Percentiles rank a stretch among this genome's conserved stretches.
phyloP scores from a whole-genome alignment of 2,113 vertebrate genomes.

The Nycticebus coucang region DNA sequence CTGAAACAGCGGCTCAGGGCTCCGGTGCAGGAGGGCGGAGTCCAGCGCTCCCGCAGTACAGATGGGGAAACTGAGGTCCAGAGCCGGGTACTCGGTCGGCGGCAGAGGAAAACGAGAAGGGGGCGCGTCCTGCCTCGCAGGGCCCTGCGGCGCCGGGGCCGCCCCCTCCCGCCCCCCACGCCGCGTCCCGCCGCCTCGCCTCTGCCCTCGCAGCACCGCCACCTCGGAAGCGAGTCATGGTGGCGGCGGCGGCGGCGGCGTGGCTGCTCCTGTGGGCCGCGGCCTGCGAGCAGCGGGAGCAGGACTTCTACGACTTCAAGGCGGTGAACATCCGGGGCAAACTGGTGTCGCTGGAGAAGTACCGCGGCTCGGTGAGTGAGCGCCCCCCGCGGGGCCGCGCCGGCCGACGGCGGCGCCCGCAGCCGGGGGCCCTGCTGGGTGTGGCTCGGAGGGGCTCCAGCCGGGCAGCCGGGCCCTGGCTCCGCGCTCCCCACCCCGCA shows the following conservation, averaged over 20 bases:
- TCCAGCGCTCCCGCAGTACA: too few relatives aligned
- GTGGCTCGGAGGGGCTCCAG: neutral
- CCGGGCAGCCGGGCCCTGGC: neutral
- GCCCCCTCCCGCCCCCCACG: constrained; percentile 64
- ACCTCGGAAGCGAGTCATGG: constrained; percentile 63
- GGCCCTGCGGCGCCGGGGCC: constrained; percentile 10
- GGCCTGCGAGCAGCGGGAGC: constrained; percentile 85
- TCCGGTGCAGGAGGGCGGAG: neutral
- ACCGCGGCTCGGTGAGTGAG: constrained; percentile 97
- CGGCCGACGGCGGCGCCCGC: neutral
- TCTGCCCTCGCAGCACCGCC: constrained; percentile 62
- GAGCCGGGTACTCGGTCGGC: neutral
- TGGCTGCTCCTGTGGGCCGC: constrained; percentile 79
- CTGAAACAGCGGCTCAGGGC: neutral
- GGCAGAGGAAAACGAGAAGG: neutral
- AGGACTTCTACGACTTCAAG: constrained; percentile 95
- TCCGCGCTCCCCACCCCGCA: neutral
- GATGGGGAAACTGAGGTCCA: constrained; percentile 33
- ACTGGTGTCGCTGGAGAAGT: constrained; percentile 96
- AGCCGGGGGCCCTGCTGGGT: neutral
- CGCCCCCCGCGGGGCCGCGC: neutral
- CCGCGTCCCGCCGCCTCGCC: constrained; percentile 52
- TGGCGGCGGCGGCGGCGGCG: neutral
- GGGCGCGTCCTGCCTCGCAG: constrained; percentile 32
- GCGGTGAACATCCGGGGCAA: constrained; percentile 97